phyloP scores from a whole-genome alignment of 2,797 vertebrate species.

The Myoxocephalus aenaeus region DNA sequence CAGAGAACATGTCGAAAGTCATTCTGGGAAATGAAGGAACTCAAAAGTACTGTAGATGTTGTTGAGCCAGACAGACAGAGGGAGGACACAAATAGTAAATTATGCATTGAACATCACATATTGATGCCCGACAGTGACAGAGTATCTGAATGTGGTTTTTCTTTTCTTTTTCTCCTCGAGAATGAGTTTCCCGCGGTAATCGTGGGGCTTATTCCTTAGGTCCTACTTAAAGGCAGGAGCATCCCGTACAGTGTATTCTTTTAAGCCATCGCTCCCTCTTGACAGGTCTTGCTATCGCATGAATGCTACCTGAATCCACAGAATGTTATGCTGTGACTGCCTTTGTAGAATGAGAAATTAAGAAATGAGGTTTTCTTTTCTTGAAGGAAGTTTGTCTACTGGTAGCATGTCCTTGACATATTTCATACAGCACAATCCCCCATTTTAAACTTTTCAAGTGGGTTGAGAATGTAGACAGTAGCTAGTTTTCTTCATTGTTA shows the following conservation, averaged over 20 bases:
- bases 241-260: constrained; percentile 27
- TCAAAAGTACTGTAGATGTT: constrained; percentile 47
- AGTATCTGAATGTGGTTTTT: constrained; percentile 15
- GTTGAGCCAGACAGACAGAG: constrained; percentile 22
- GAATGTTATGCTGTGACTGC: constrained; percentile 7
- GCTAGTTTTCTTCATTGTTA: constrained; percentile 12
- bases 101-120: constrained; percentile 59
- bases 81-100: constrained; percentile 50
- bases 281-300: constrained; percentile 34
- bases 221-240: constrained; percentile 43
- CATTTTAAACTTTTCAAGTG: constrained; percentile 30
- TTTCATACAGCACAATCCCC: constrained; percentile 18
- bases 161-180: constrained; percentile 12
- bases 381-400: constrained; percentile 30
- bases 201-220: constrained; percentile 31
- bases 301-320: constrained; percentile 30
- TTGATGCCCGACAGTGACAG: constrained; percentile 48
- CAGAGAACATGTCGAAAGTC: constrained; percentile 43
- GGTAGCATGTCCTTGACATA: constrained; percentile 24
- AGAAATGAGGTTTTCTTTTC: constrained; percentile 10
- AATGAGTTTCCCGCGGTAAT: constrained; percentile 45
- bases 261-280: constrained; percentile 27
- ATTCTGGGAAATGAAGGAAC: constrained; percentile 53
- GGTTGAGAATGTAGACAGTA: background rate
- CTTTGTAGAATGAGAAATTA: constrained; percentile 27